A percentile compares a stretch with the other conserved stretches of the same genome.
Evolutionary conservation across 2,113 vertebrate genomes (phyloP).

Genomic region (Eurypyga helias): DNA sequence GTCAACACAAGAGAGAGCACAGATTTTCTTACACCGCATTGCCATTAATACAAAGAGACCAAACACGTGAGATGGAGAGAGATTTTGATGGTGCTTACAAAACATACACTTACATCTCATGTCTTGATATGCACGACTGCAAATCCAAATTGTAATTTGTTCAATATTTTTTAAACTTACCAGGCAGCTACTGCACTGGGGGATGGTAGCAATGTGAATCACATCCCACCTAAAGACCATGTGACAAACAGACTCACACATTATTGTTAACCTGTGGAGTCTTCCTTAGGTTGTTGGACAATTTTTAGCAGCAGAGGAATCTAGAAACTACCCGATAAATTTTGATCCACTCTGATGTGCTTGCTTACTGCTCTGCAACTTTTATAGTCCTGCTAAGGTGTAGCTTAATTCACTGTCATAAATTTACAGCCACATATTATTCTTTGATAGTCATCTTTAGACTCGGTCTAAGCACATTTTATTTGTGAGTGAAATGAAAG

Average conservation of each 20-base stretch:
- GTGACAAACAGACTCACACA: neutral
- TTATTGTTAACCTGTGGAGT: neutral
- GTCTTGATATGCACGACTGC: neutral
- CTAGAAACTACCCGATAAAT: neutral
- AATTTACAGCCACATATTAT: neutral
- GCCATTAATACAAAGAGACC: neutral
- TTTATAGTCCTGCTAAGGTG: neutral
- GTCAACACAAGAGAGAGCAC: neutral
- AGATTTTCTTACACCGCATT: neutral
- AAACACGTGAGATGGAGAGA: neutral
- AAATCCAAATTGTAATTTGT: neutral
- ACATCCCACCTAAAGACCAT: neutral
- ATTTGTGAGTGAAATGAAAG: neutral
- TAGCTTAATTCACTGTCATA: neutral
- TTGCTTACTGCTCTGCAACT: neutral
- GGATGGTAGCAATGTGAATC: neutral
- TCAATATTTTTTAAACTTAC: neutral
- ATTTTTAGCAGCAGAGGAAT: neutral
- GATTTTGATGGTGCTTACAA: neutral
- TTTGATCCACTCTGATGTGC: neutral
- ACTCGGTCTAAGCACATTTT: neutral
- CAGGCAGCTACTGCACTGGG: neutral
- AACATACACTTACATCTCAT: neutral
- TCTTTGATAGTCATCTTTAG: neutral
- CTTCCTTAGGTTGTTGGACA: neutral